phyloP scores from a whole-genome alignment of 2,797 vertebrate species.

The Sarcoramphus papa region DNA sequence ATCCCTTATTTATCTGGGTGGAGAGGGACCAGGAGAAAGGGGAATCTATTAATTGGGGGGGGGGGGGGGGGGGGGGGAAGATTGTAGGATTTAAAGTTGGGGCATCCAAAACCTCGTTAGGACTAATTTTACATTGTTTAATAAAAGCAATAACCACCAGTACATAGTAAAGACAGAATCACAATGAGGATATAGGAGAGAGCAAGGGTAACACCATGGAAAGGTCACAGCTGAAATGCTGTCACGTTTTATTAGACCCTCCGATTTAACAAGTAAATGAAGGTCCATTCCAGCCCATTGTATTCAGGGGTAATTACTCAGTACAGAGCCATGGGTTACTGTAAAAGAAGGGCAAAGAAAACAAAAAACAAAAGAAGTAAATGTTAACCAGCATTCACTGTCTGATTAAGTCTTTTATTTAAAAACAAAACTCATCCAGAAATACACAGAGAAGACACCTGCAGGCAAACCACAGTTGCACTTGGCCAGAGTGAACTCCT shows the following conservation, averaged over 20 bases:
- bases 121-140: constrained; percentile 34
- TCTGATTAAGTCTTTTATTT: constrained; percentile 62
- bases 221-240: constrained; percentile 65
- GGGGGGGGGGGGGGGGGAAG: neutral
- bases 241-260: constrained; percentile 62
- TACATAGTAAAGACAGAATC: constrained; percentile 37
- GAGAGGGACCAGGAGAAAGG: neutral
- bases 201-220: constrained; percentile 45
- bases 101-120: constrained; percentile 18
- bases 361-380: constrained; percentile 57
- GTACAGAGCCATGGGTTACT: constrained; percentile 99
- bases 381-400: constrained; percentile 73
- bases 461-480: neutral
- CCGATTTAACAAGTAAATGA: constrained; percentile 71
- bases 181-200: constrained; percentile 18
- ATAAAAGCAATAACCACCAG: constrained; percentile 34
- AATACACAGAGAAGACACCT: constrained; percentile 31
- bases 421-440: constrained; percentile 47
- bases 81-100: neutral
- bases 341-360: constrained; percentile 93
- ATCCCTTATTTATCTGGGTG: neutral
- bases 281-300: constrained; percentile 85
- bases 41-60: neutral
- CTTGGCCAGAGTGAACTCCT: neutral
- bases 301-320: constrained; percentile 87